Conservation (phyloP, 1,140 invertebrate species). For the Belonocnema kinseyi region DNA sequence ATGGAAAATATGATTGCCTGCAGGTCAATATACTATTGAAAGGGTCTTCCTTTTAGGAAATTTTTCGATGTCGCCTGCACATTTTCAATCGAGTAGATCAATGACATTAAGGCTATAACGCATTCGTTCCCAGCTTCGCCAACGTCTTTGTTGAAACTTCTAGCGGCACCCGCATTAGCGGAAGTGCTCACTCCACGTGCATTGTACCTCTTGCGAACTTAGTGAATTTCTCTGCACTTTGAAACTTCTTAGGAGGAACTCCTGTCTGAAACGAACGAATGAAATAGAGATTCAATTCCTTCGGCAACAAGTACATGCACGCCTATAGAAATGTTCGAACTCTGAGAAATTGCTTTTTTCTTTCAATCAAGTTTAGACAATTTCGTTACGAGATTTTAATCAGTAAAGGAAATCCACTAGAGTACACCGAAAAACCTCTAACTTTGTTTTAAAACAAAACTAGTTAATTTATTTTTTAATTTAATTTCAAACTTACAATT, state of each 20-base stretch:
- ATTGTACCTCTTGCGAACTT: conserved; percentile 52
- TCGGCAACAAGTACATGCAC: conserved; percentile 23
- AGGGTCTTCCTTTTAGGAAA: conserved; percentile 41
- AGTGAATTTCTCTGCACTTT: conserved; percentile 48
- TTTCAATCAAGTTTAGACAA: too few relatives aligned
- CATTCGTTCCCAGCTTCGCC: conserved; percentile 30
- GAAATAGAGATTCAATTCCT: conserved; percentile 23
- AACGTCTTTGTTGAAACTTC: conserved; percentile 58
- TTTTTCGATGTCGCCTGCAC: conserved; percentile 47
- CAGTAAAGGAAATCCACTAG: too few relatives aligned
- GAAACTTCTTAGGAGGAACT: conserved; percentile 38
- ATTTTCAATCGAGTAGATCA: conserved; percentile 41
- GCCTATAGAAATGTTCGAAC: not conserved
- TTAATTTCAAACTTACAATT: too few relatives aligned
- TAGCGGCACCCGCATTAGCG: conserved; percentile 56
- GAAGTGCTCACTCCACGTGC: conserved; percentile 56
- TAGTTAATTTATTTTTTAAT: too few relatives aligned
- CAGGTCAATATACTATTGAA: conserved; percentile 7
- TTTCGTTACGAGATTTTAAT: too few relatives aligned
- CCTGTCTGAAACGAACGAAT: not conserved
- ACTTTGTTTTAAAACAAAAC: too few relatives aligned
- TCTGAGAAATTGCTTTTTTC: not conserved
- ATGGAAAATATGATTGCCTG: conserved; percentile 34
- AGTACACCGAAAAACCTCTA: too few relatives aligned
- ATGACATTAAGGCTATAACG: conserved; percentile 45